phyloP scores from a whole-genome alignment of 2,113 vertebrate genomes.

The Fregetta grallaria region DNA sequence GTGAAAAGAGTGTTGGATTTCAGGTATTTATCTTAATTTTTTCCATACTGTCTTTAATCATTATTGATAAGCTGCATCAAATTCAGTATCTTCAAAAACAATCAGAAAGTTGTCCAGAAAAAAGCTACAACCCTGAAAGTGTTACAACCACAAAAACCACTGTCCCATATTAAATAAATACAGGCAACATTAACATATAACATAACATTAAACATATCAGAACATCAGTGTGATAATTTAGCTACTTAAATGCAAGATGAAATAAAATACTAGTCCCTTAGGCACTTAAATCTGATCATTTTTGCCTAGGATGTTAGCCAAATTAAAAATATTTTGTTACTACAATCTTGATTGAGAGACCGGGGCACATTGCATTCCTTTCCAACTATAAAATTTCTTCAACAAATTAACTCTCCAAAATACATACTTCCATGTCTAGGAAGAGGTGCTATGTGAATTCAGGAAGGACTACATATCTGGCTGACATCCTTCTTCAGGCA shows the following conservation, averaged over 20 bases:
- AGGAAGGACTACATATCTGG: not conserved
- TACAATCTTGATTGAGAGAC: not conserved
- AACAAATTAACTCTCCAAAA: not conserved
- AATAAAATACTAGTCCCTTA: not conserved
- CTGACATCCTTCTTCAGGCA: not conserved
- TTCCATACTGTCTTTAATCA: not conserved
- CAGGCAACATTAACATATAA: not conserved
- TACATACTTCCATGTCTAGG: not conserved
- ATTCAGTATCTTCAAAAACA: not conserved
- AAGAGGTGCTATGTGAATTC: not conserved
- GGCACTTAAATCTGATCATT: not conserved
- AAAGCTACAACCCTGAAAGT: not conserved
- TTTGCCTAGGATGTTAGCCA: not conserved
- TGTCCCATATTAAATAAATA: not conserved
- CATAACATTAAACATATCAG: not conserved
- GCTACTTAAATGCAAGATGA: not conserved
- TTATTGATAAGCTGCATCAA: not conserved
- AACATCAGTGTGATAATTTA: not conserved
- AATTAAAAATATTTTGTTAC: not conserved
- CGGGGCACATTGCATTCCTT: rapidly evolving
- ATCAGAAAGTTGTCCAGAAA: not conserved
- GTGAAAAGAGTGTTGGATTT: not conserved
- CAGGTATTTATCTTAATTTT: not conserved
- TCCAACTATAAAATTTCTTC: not conserved
- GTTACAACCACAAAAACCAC: not conserved